Conservation (phyloP, 2,113 vertebrate genomes). For the Poeciliopsis turrubarensis region DNA sequence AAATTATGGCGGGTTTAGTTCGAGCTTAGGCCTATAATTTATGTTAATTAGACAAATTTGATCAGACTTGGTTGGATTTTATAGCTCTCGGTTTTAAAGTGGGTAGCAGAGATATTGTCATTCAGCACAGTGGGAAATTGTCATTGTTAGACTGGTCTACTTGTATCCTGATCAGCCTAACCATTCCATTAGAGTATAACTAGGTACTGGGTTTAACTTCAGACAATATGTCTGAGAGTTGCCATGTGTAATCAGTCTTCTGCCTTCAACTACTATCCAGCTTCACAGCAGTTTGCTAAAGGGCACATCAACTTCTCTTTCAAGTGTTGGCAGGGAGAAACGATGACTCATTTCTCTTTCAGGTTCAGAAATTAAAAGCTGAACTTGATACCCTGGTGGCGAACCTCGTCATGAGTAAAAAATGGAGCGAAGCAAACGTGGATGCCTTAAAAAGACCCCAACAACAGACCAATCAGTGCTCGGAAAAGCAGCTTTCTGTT, state of each 20-base stretch:
- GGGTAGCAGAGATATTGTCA: too few relatives aligned
- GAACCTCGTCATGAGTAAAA: neutral
- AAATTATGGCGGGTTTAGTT: too few relatives aligned
- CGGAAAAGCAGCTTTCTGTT: constrained; percentile 6
- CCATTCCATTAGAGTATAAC: neutral
- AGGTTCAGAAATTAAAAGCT: neutral
- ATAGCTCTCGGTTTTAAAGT: too few relatives aligned
- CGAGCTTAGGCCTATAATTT: too few relatives aligned
- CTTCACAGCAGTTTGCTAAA: neutral
- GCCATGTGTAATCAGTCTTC: constrained; percentile 13
- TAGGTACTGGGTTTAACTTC: neutral
- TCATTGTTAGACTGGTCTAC: too few relatives aligned
- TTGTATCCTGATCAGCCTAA: neutral
- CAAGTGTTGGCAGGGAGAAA: neutral
- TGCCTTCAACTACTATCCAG: neutral
- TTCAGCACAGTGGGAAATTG: too few relatives aligned
- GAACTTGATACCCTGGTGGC: neutral
- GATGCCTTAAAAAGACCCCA: neutral
- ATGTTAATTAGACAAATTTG: too few relatives aligned
- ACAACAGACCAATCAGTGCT: constrained; percentile 1
- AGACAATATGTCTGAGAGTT: constrained; percentile 15
- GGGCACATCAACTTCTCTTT: constrained; percentile 18
- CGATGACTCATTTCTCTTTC: neutral
- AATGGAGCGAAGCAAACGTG: neutral
- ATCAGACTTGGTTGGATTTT: too few relatives aligned